A percentile compares a stretch with the other conserved stretches of the same genome.
Evolutionary conservation across 2,888 invertebrate genomes (phyloP).

Genomic region (Xestia sexstrigata): DNA sequence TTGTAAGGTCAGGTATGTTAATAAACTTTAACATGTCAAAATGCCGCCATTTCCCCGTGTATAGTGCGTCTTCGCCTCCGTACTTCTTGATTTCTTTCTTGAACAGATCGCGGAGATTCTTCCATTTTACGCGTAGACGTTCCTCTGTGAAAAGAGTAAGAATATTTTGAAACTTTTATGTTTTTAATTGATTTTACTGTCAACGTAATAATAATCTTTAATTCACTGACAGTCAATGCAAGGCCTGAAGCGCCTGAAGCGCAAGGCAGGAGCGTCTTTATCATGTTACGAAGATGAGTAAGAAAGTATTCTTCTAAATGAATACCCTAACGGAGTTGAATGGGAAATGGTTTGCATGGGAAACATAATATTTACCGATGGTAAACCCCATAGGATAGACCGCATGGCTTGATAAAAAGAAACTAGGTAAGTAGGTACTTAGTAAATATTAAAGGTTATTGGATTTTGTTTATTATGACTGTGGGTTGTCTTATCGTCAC

Average conservation of each 20-base stretch:
- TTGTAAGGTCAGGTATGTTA: neutral
- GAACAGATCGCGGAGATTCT: constrained; percentile 76
- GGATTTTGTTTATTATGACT: neutral
- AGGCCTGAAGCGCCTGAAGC: neutral
- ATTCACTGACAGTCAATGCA: neutral
- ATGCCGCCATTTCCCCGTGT: constrained; percentile 75
- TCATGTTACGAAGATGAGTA: neutral
- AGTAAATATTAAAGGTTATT: neutral
- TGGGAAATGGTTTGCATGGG: neutral
- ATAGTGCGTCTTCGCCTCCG: constrained; percentile 58
- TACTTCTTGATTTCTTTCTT: constrained; percentile 71
- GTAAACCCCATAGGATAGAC: neutral
- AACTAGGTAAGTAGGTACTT: neutral
- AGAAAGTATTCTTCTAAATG: neutral
- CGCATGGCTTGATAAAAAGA: neutral
- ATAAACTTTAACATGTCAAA: constrained; percentile 73
- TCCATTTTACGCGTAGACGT: constrained; percentile 76
- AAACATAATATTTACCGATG: neutral
- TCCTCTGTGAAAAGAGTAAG: constrained; percentile 70
- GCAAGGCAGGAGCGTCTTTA: neutral
- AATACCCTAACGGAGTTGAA: neutral
- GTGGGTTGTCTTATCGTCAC: neutral
- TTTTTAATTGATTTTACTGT: neutral
- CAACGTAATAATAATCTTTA: neutral
- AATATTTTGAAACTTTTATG: neutral